phyloP scores from a whole-genome alignment of 2,797 vertebrate genomes.

The Crypturellus tataupa region DNA sequence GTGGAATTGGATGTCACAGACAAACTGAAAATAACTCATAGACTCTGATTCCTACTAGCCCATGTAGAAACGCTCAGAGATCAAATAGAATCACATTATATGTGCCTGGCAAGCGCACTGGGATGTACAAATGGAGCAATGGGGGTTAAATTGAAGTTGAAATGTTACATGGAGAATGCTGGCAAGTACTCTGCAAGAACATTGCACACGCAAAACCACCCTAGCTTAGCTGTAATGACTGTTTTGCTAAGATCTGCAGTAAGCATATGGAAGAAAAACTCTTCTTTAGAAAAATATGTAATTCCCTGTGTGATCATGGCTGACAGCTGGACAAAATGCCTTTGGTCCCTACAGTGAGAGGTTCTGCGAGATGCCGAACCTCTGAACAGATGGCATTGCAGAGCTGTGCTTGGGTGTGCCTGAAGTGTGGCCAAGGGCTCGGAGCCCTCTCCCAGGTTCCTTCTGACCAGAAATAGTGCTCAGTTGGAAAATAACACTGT shows the following conservation, averaged over 20 bases:
- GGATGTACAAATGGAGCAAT: not conserved
- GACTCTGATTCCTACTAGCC: constrained; percentile 28
- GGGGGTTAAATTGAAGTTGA: constrained; percentile 3
- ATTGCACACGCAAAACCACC: not conserved
- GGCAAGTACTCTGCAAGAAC: not conserved
- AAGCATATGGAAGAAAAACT: not conserved
- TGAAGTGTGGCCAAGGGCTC: not conserved
- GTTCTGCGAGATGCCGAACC: not conserved
- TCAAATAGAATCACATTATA: not conserved
- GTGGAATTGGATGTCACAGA: constrained; percentile 65
- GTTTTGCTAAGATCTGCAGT: not conserved
- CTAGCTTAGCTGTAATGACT: accelerated
- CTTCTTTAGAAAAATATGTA: not conserved
- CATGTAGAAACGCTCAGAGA: not conserved
- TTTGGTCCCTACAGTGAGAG: accelerated
- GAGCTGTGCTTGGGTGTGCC: not conserved
- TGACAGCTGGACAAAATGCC: not conserved
- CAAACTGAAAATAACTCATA: constrained; percentile 58
- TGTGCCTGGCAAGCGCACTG: not conserved
- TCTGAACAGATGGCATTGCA: not conserved
- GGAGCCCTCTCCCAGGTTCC: not conserved
- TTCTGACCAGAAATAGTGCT: not conserved
- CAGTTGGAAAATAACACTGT: not conserved
- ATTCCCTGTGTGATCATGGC: not conserved
- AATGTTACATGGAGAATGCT: not conserved